These are phyloP conservation scores for Palaemon carinicauda DNA, from an alignment of 1,140 invertebrate species.

Conservation along the genomic window DNA sequence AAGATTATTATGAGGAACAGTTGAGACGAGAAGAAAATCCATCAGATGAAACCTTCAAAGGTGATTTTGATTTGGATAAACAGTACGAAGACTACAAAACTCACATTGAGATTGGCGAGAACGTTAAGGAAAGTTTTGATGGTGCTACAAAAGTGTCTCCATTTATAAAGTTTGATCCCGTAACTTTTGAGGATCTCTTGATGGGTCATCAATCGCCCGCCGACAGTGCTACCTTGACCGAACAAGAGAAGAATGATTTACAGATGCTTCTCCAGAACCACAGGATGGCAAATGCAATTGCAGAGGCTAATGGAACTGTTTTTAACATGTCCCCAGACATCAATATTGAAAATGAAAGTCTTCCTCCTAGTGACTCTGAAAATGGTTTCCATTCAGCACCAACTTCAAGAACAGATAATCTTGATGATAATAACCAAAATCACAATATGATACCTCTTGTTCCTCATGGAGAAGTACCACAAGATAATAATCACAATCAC, in stretches of 20 bases:
- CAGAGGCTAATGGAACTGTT: background rate
- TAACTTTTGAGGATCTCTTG: too few relatives aligned
- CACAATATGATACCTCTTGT: too few relatives aligned
- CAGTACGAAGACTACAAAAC: too few relatives aligned
- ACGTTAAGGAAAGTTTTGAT: too few relatives aligned
- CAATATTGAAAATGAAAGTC: too few relatives aligned
- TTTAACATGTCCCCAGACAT: too few relatives aligned
- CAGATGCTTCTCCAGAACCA: slow-evolving; percentile 27
- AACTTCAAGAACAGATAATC: background rate
- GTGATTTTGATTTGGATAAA: background rate
- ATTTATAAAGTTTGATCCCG: too few relatives aligned
- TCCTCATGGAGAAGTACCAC: background rate
- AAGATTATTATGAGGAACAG: slow-evolving; percentile 27
- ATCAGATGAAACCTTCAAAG: background rate
- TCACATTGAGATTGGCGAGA: too few relatives aligned
- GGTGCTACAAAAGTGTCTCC: too few relatives aligned
- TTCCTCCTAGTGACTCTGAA: too few relatives aligned
- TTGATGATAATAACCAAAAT: background rate
- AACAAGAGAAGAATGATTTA: slow-evolving; percentile 20
- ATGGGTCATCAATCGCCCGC: too few relatives aligned
- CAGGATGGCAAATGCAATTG: background rate
- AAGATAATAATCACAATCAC: background rate
- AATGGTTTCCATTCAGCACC: background rate
- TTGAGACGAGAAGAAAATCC: background rate
- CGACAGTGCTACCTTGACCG: background rate